phyloP scores from a whole-genome alignment of 1,140 invertebrate species.

The Diabrotica undecimpunctata region DNA sequence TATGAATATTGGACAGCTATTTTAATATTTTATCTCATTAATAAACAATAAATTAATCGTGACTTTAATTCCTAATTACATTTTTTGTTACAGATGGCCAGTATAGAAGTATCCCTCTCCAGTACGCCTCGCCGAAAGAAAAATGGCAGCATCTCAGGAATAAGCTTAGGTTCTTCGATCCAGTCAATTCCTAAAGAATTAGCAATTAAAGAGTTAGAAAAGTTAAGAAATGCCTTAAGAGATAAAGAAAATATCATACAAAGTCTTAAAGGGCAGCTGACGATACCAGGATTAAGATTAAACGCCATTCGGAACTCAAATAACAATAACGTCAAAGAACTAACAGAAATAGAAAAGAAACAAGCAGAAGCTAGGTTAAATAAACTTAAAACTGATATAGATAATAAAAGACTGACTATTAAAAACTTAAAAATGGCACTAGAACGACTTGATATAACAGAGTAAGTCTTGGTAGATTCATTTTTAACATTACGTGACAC shows the following conservation, averaged over 20 bases:
- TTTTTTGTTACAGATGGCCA: conserved; percentile 72
- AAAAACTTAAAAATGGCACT: conserved; percentile 71
- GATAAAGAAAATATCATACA: conserved; percentile 82
- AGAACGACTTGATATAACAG: conserved; percentile 73
- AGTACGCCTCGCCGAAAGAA: conserved; percentile 60
- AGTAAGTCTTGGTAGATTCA: conserved; percentile 48
- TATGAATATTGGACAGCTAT: no score
- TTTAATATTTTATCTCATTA: no score
- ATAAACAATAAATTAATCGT: no score
- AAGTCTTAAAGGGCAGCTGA: conserved; percentile 54
- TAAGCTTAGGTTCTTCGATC: conserved; percentile 41
- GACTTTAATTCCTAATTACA: not conserved
- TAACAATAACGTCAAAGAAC: conserved; percentile 37
- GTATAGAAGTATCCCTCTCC: conserved; percentile 76
- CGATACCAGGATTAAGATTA: conserved; percentile 40
- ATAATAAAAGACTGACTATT: conserved; percentile 67
- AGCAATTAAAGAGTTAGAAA: conserved; percentile 59
- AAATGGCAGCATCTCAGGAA: conserved; percentile 52
- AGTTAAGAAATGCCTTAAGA: conserved; percentile 64
- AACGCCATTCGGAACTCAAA: conserved; percentile 32
- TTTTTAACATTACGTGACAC: no score
- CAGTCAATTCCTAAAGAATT: conserved; percentile 52
- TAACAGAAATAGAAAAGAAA: conserved; percentile 57
- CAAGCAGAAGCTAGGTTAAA: conserved; percentile 65
- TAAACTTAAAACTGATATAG: conserved; percentile 64